These are phyloP conservation scores for Gymnarchus niloticus DNA, from an alignment of 2,113 vertebrate species.

Conservation along the genomic window DNA sequence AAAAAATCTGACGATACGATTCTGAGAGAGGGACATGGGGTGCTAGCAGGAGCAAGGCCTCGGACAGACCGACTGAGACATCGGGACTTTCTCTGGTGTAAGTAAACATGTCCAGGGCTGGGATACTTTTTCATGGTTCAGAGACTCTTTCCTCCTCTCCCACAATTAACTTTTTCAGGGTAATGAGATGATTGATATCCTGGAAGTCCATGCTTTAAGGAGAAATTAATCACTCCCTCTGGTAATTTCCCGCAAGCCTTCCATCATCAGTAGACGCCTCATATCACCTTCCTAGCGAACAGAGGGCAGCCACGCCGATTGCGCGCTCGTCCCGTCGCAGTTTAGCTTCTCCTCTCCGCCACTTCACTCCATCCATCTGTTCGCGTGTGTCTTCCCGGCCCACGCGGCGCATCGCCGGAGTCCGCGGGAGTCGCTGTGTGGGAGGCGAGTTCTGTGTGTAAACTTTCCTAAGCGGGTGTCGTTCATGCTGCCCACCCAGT, in stretches of 20 bases:
- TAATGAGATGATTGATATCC: slow-evolving; percentile 99
- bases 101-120: slow-evolving; percentile 99
- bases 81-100: slow-evolving; percentile 80
- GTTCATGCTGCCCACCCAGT: slow-evolving; percentile 68
- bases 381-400: slow-evolving; percentile 55
- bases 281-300: slow-evolving; percentile 97
- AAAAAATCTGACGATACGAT: neutral
- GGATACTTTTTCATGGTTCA: slow-evolving; percentile 97
- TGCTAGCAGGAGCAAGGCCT: no score
- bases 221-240: slow-evolving; percentile 99
- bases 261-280: slow-evolving; percentile 97
- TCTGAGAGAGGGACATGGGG: neutral
- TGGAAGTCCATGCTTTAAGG: slow-evolving; percentile 99
- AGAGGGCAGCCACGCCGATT: slow-evolving; percentile 86
- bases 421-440: neutral
- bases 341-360: slow-evolving; percentile 74
- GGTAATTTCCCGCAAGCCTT: slow-evolving; percentile 97
- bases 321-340: slow-evolving; percentile 86
- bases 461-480: slow-evolving; percentile 19
- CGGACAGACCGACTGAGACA: slow-evolving; percentile 68
- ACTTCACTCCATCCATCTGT: slow-evolving; percentile 67
- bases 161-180: slow-evolving; percentile 91
- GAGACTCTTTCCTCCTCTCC: slow-evolving; percentile 85
- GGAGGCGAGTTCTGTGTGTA: neutral
- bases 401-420: neutral